Base-by-base conservation (phyloP, 2,113 vertebrate species). In the Neolamprologus falcicula region DNA sequence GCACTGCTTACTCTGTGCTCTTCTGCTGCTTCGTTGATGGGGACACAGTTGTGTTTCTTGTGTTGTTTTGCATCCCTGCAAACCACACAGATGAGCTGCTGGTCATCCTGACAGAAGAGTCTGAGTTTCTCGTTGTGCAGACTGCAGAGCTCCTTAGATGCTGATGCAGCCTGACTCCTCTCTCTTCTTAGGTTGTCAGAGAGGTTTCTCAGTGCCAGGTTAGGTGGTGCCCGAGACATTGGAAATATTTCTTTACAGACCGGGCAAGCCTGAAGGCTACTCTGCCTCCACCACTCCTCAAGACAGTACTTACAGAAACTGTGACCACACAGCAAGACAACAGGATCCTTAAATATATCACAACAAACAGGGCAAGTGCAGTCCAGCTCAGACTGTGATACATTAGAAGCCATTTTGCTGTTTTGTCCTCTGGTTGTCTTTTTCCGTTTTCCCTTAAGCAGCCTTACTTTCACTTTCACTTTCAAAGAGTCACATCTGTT, bases 241-340 rank as follows among this genome's bases (percentile, higher is more conserved):
- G 35, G 54, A 59, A 83, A 92, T 4, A 88, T 24, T 35, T 83
- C 76, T 71, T 88, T 93, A 26, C 95, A 94, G 2, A 90, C 13
- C 0, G 93, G 91, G 31, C 93, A 94, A 1, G 19, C n/a, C 54
- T 63, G 52, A 4, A 8, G 3, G 7, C 2, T 7, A 3, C 76
- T 92, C 21, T 87, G 73, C 52, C 55, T 84, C 93, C 93, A 92
- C 92, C 90, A 91, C 61, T 88, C 80, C 84, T 78, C 21, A 19
- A 94, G 35, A 84, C 92, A 93, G 1, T 3, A 1, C 57, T 88
- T 55, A 68, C 91, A 93, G 90, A 94, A 91, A 59, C 93, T 94
- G 90, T 94, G 93, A 5, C 92, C 87, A 16, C 93, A 94, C 86
- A 81, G 9, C 85, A 94, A 33, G 2, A 92, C 0, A 3, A 93